These are phyloP conservation scores for Nothoprocta perdicaria DNA, from an alignment of 2,113 vertebrate species.

Conservation along the genomic window DNA sequence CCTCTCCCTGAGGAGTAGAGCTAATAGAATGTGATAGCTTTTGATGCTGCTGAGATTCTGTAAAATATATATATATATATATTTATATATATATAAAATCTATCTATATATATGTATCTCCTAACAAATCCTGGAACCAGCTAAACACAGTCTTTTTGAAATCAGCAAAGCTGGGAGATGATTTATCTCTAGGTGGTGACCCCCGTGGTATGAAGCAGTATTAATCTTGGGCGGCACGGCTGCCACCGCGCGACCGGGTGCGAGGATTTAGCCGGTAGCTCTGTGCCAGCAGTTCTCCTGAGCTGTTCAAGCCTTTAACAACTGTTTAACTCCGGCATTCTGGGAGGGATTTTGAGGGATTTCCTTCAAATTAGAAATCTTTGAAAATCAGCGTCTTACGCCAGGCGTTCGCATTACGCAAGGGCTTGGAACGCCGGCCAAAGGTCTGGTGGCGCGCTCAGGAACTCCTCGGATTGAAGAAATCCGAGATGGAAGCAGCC, in stretches of 20 bases:
- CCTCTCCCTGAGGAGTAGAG: background rate
- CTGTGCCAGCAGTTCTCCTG: background rate
- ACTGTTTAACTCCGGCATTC: constrained; percentile 37
- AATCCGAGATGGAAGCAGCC: background rate
- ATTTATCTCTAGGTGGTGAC: background rate
- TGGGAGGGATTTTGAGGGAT: constrained; percentile 45
- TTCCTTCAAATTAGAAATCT: constrained; percentile 49
- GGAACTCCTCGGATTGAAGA: background rate
- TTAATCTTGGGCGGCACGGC: background rate
- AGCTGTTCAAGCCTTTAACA: constrained; percentile 8
- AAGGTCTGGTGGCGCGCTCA: background rate
- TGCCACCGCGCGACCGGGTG: rapidly evolving
- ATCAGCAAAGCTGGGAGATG: rapidly evolving
- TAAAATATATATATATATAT: background rate
- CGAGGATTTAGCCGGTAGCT: background rate
- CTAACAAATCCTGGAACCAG: background rate
- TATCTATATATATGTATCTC: background rate
- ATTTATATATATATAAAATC: background rate
- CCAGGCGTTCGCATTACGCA: background rate
- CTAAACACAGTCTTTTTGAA: background rate
- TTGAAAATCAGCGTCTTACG: background rate
- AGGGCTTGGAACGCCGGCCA: background rate
- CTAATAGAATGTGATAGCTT: background rate
- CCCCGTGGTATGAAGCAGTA: background rate
- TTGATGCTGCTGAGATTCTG: background rate